Evolutionary conservation across 2,113 vertebrate species (phyloP), one percentile per base, ranked within the genome.

Genomic region (Ibidorhyncha struthersii): DNA sequence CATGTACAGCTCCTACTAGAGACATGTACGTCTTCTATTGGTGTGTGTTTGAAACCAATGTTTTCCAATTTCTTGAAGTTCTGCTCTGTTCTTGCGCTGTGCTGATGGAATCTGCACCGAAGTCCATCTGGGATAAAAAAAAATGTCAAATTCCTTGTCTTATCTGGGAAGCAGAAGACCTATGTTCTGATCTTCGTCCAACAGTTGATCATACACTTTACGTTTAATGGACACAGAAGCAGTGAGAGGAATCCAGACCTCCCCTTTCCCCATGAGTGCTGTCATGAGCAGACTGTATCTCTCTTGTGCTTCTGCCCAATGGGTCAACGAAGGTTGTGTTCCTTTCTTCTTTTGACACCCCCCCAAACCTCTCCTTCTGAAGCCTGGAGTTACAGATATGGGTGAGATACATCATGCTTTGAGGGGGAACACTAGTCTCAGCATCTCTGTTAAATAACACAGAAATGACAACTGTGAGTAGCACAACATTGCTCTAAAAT

Each of bases 1-100:
- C 0, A 0, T 47, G 40, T 72, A 69, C 6, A 15, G 7, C 7
- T 82, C n/a, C 22, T 26, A 21, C 32, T 52, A 45, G 49, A 69
- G 82, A 26, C 20, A 61, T 9, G 26, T 25, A 40, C 4, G 38
- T 77, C 30, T 70, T 45, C 62, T 36, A 5, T 25, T 43, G 47
- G 21, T 27, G 25, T 34, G 10, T 43, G 40, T 74, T 63, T 71
- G 22, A 53, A 11, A 77, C 2, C 36, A 81, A 1, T 18, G 5
- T 65, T 67, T 86, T 72, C 21, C 58, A 80, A 5, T 2, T 55
- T 72, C 58, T 66, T 43, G n/a, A 82, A 82, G 19, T 72, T 86
- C 62, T 71, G 12, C n/a, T 76, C 45, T 36, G 20, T 50, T 79
- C 49, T 58, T 73, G 11, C 45, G 49, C 15, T 36, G 26, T 76